A percentile compares a stretch with the other conserved stretches of the same genome.
phyloP scores from a whole-genome alignment of 2,888 invertebrate genomes.

The Blastobasis lacticolella region DNA sequence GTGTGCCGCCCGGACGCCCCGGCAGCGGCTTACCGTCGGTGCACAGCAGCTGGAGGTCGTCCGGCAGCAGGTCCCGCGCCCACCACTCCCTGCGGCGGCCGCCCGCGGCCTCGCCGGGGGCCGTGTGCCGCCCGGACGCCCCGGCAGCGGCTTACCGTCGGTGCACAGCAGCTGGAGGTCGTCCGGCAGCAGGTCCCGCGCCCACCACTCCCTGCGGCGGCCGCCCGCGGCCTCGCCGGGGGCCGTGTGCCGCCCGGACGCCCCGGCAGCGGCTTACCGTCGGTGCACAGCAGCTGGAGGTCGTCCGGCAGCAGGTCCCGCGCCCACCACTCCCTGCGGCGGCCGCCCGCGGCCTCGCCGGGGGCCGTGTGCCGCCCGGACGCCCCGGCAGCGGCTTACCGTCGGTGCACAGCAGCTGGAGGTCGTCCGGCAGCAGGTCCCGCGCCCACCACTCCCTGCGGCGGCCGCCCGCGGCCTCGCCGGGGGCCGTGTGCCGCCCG shows the following conservation, averaged over 20 bases:
- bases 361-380: conserved; percentile 97
- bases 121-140: conserved; percentile 95
- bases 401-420: conserved; percentile 94
- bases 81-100: conserved; percentile 93
- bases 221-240: conserved; percentile 69
- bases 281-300: conserved; percentile 93
- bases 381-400: conserved; percentile 83
- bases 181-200: too few relatives aligned
- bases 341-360: conserved; percentile 91
- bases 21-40: conserved; percentile 82
- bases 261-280: conserved; percentile 71
- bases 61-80: conserved; percentile 92
- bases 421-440: conserved; percentile 92
- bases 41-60: conserved; percentile 94
- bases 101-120: conserved; percentile 92
- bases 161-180: too few relatives aligned
- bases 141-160: conserved; percentile 67
- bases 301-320: conserved; percentile 93
- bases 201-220: not conserved
- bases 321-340: conserved; percentile 94
- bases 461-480: conserved; percentile 92
- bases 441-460: conserved; percentile 95
- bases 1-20: conserved; percentile 97
- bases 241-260: not conserved
- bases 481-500: conserved; percentile 93